A percentile compares a stretch with the other conserved stretches of the same genome.
Conservation (phyloP, 2,888 invertebrate species). For the Electrophaes corylata region DNA sequence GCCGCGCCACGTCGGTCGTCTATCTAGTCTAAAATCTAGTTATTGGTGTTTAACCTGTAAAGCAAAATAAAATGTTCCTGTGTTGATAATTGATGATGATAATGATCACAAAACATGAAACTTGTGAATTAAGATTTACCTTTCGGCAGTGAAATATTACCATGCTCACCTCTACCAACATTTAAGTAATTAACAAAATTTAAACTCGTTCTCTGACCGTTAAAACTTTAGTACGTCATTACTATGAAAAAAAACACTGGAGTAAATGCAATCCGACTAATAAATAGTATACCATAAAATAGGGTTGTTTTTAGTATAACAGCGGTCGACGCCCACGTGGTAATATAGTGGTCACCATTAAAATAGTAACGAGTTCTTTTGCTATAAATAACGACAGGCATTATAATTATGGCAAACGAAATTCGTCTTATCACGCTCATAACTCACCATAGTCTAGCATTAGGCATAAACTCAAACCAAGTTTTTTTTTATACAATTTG, state of each 20-base stretch:
- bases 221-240: conserved; percentile 33
- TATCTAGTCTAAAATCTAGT: too few species aligned
- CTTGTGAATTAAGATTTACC: conserved; percentile 17
- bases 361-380: conserved; percentile 73
- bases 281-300: conserved; percentile 57
- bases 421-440: conserved; percentile 78
- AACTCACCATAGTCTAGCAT: conserved; percentile 74
- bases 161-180: conserved; percentile 14
- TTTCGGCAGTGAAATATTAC: conserved; percentile 15
- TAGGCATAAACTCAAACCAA: conserved; percentile 61
- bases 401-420: conserved; percentile 78
- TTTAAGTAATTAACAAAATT: conserved; percentile 25
- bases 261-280: conserved; percentile 48
- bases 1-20: too few species aligned
- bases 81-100: background rate
- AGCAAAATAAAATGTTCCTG: too few species aligned
- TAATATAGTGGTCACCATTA: conserved; percentile 81
- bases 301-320: conserved; percentile 58
- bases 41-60: too few species aligned
- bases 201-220: conserved; percentile 25
- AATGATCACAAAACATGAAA: conserved; percentile 11
- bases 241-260: conserved; percentile 38
- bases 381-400: conserved; percentile 73
- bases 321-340: conserved; percentile 62
- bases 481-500: too few species aligned